Conservation (phyloP, 2,888 invertebrate genomes). For the Nudaria mundana region DNA sequence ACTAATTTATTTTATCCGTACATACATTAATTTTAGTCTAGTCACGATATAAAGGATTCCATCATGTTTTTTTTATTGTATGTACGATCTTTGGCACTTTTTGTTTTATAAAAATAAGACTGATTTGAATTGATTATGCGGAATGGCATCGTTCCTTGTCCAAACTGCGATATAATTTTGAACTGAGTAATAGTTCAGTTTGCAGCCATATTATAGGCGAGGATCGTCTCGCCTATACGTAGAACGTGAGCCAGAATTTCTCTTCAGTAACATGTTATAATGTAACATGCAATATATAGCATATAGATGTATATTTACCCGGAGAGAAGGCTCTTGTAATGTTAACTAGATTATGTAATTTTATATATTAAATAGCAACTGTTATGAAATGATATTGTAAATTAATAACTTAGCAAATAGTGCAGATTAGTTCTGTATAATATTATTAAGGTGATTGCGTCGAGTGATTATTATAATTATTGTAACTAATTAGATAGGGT, state of each 20-base stretch:
- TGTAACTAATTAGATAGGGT: too few relatives aligned
- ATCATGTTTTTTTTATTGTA: slow-evolving; percentile 22
- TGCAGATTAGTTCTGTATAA: slow-evolving; percentile 25
- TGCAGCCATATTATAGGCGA: slow-evolving; percentile 13
- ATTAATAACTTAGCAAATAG: slow-evolving; percentile 27
- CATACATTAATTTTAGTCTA: slow-evolving; percentile 56
- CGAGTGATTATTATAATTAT: not conserved
- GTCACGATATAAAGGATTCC: slow-evolving; percentile 47
- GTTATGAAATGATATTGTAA: slow-evolving; percentile 33
- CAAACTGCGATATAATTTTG: slow-evolving; percentile 22
- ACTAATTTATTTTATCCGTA: slow-evolving; percentile 41
- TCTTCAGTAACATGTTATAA: slow-evolving; percentile 50
- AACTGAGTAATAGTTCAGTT: slow-evolving; percentile 47
- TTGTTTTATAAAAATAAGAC: slow-evolving; percentile 37
- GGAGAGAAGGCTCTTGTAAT: slow-evolving; percentile 45
- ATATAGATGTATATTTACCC: slow-evolving; percentile 38
- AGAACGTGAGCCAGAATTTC: slow-evolving; percentile 39
- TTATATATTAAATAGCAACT: slow-evolving; percentile 32
- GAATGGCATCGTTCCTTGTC: slow-evolving; percentile 17
- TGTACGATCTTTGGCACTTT: slow-evolving; percentile 16
- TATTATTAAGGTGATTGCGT: not conserved
- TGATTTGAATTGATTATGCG: slow-evolving; percentile 38
- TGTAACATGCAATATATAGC: slow-evolving; percentile 58
- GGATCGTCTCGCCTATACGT: slow-evolving; percentile 45
- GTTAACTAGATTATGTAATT: slow-evolving; percentile 31